Percentiles rank a stretch among this genome's conserved stretches.
Conservation (phyloP, 1,140 invertebrate genomes). For the Heliconius hermathena region DNA sequence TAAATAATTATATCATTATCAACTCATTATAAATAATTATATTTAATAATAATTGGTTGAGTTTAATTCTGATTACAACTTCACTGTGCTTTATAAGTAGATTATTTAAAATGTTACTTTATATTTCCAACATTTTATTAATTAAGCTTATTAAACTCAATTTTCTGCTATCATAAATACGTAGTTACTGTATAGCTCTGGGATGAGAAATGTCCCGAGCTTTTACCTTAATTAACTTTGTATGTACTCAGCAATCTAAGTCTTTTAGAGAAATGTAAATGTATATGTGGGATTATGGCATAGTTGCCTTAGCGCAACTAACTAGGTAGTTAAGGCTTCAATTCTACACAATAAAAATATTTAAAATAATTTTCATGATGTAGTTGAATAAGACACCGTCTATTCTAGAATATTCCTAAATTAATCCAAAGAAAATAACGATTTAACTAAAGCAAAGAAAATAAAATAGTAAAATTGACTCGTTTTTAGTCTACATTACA, state of each 20-base stretch:
- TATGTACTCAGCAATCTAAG: background rate
- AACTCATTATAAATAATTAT: too few relatives aligned
- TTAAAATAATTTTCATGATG: too few relatives aligned
- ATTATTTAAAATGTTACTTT: slow-evolving; percentile 3
- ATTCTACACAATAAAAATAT: too few relatives aligned
- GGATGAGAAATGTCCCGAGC: background rate
- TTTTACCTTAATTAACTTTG: slow-evolving; percentile 1
- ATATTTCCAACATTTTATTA: background rate
- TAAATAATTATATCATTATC: too few relatives aligned
- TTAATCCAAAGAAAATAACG: too few relatives aligned
- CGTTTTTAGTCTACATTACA: too few relatives aligned
- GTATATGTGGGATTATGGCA: background rate
- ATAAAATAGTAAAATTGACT: too few relatives aligned
- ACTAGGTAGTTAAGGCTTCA: too few relatives aligned
- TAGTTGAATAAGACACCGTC: too few relatives aligned
- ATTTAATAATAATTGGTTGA: background rate
- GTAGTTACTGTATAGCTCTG: background rate
- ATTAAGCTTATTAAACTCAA: background rate
- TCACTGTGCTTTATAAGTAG: background rate
- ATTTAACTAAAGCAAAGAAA: too few relatives aligned
- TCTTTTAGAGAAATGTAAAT: background rate
- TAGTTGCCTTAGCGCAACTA: too few relatives aligned
- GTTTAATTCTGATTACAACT: slow-evolving; percentile 1
- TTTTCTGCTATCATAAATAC: background rate
- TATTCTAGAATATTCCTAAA: too few relatives aligned